phyloP scores from a whole-genome alignment of 2,888 invertebrate species.

The Abrostola triplasia region DNA sequence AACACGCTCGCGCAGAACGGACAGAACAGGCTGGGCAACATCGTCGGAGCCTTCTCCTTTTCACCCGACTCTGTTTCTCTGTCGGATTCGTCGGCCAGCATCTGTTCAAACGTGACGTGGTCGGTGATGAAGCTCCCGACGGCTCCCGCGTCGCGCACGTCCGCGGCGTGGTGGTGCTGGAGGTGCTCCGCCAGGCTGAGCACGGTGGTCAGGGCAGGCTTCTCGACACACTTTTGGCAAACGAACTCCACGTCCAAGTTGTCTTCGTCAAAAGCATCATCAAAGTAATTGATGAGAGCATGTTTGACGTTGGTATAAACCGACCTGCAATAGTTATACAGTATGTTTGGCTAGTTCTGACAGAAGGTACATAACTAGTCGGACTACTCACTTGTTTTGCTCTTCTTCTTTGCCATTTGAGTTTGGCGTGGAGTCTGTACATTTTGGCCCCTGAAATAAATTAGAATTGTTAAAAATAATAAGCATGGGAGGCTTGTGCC shows the following conservation, averaged over 20 bases:
- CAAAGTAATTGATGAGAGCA: constrained; percentile 63
- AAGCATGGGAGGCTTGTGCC: too few relatives aligned
- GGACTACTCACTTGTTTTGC: constrained; percentile 45
- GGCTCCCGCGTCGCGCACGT: constrained; percentile 30
- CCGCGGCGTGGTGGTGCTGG: constrained; percentile 51
- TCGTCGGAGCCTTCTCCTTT: constrained; percentile 12
- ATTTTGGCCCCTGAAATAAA: constrained; percentile 37
- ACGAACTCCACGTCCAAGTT: constrained; percentile 65
- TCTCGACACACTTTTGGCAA: constrained; percentile 70
- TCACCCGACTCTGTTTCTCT: constrained; percentile 43
- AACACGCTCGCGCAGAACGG: constrained; percentile 74
- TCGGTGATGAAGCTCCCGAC: constrained; percentile 69
- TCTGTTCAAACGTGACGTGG: constrained; percentile 73
- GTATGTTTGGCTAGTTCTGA: constrained; percentile 19
- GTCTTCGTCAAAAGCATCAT: constrained; percentile 57
- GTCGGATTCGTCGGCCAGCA: constrained; percentile 63
- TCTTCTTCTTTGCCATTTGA: constrained; percentile 26
- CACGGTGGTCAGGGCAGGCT: constrained; percentile 53
- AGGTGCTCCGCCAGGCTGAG: constrained; percentile 67
- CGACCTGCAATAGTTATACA: constrained; percentile 70
- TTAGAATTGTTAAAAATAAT: neutral
- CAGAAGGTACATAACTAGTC: neutral
- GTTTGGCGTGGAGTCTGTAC: neutral
- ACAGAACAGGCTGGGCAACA: constrained; percentile 62
- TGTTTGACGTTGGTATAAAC: constrained; percentile 57